Percentiles rank a stretch among this genome's conserved stretches.
Evolutionary conservation across 2,888 invertebrate genomes (phyloP).

Genomic region (Aphidoletes aphidimyza): DNA sequence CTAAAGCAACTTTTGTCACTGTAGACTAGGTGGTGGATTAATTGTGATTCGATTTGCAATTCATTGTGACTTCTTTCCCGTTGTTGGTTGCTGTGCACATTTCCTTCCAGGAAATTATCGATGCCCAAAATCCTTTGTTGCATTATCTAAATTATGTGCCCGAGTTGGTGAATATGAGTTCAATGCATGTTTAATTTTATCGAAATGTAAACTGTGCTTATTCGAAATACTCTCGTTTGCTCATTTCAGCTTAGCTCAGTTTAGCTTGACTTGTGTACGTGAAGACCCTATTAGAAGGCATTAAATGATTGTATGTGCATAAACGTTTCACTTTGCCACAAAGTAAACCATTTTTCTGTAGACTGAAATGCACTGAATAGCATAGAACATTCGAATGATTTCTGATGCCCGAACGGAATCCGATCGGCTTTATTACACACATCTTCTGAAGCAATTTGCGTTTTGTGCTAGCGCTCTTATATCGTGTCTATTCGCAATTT

Average conservation of each 20-base stretch:
- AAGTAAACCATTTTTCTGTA: conserved; percentile 38
- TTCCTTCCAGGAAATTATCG: not conserved
- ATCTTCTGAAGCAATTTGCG: not conserved
- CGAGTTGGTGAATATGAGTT: not conserved
- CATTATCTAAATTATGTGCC: conserved; percentile 42
- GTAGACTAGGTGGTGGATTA: not conserved
- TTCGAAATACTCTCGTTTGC: not conserved
- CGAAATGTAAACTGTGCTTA: not conserved
- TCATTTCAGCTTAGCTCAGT: not conserved
- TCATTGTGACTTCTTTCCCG: conserved; percentile 14
- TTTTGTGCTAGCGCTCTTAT: not conserved
- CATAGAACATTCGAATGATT: not conserved
- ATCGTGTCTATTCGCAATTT: conserved; percentile 40
- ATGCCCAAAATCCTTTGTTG: conserved; percentile 10
- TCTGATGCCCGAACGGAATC: not conserved
- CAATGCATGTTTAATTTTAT: not conserved
- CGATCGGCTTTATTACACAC: conserved; percentile 41
- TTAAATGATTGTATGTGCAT: conserved; percentile 40
- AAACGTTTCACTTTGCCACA: conserved; percentile 13
- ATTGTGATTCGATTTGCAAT: conserved; percentile 30
- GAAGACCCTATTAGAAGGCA: conserved; percentile 21
- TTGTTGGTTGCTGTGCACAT: not conserved
- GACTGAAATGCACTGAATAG: no score
- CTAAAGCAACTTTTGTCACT: no score
- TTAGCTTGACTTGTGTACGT: not conserved